Evolutionary conservation across 2,888 invertebrate species (phyloP).

Genomic region (Tetranychus truncatus): DNA sequence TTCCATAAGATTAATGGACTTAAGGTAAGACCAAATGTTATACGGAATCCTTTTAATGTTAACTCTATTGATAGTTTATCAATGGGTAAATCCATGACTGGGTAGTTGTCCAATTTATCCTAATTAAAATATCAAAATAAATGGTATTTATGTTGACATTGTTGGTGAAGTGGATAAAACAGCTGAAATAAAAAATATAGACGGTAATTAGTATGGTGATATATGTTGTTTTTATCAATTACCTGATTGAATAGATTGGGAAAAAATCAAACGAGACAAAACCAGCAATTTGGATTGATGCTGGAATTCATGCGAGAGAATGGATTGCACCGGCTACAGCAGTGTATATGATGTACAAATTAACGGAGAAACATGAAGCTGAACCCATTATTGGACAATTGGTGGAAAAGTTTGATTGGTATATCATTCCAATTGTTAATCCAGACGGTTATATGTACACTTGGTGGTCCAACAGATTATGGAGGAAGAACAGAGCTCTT

Average conservation of each 20-base stretch:
- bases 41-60: not conserved
- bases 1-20: constrained; percentile 22
- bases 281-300: constrained; percentile 61
- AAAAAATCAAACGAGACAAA: constrained; percentile 32
- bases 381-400: constrained; percentile 15
- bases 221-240: constrained; percentile 9
- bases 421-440: constrained; percentile 18
- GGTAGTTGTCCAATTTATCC: too few species aligned
- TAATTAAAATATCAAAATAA: too few species aligned
- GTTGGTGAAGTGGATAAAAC: too few species aligned
- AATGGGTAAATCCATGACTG: too few species aligned
- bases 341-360: constrained; percentile 39
- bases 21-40: constrained; percentile 17
- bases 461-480: constrained; percentile 22
- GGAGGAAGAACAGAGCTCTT: constrained; percentile 23
- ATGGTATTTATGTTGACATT: too few species aligned
- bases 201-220: constrained; percentile 5
- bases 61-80: too few species aligned
- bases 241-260: not conserved
- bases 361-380: constrained; percentile 1
- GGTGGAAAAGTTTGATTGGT: constrained; percentile 13
- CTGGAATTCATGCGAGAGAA: constrained; percentile 44
- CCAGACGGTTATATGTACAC: constrained; percentile 21
- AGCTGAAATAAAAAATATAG: constrained; percentile 12
- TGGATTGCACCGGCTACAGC: constrained; percentile 56